Base-by-base conservation (phyloP, 2,113 vertebrate genomes). In the Boleophthalmus pectinirostris region DNA sequence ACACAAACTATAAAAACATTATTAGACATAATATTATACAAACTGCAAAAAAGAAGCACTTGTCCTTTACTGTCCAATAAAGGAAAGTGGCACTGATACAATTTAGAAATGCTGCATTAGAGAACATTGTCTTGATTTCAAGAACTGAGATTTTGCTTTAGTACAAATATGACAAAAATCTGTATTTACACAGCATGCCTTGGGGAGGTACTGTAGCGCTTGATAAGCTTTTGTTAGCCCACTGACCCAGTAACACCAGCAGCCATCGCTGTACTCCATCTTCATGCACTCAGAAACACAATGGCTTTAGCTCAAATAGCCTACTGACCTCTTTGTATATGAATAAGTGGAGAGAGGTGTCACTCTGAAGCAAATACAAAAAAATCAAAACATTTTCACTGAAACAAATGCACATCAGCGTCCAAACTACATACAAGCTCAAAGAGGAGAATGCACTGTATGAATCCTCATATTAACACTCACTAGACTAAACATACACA, bases 271-370 rank as follows among this genome's bases (percentile, higher is more conserved):
- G 58, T 63, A 46, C 61, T 65, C 81, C 77, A 43, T 16, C 57
- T 61, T 73, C 70, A 81, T 66, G 66, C 47, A 20, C 73, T 58
- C 58, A 58, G 56, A 76, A 73, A 76, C 51, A 68, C 66, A 69
- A 77, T 24, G 23, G 56, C 25, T 58, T 24, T 23, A 58, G 56
- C 56, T 58, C 4, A 72, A 65, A 72, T 73, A 79, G 74, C 73
- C 51, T 1, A 54, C 51, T 79, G 67, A 74, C 75, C 72, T 51
- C 23, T 75, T 70, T 60, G 33, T 73, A 78, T 56, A 70, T 57
- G 18, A 69, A 83, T 73, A 74, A 66, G 73, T 81, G 77, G 81
- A 78, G 72, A 49, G 66, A 78, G 72, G 35, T 73, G 82, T 85
- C 78, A 79, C 56, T 83, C 25, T 75, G 77, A 79, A 54, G 78